Base-by-base conservation (phyloP, 2,113 vertebrate genomes). In the Procavia capensis region DNA sequence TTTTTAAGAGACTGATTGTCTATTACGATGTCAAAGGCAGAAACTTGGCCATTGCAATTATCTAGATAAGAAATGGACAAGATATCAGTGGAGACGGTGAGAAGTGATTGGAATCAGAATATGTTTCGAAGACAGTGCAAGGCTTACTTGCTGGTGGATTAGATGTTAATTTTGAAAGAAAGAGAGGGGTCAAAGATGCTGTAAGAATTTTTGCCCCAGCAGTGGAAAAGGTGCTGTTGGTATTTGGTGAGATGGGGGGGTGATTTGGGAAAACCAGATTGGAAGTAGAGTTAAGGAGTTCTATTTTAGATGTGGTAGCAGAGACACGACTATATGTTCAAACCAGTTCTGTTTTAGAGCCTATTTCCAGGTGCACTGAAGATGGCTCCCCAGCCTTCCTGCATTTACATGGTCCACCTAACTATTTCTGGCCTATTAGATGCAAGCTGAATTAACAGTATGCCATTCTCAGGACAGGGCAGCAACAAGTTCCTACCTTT, bases 371-470 rank as follows among this genome's bases (percentile, higher is more conserved):
- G 43, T 85, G 8, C 31, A 61, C 50, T 9, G 2, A 41, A 29
- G 10, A n/a, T 17, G 41, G 14, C 27, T 76, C 64, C 1, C 17
- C 24, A 24, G 7, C 25, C 39, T 64, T 24, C 31, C 81, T 90
- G 25, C 3, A 10, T 11, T 54, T 76, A 63, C 31, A 57, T 13
- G 27, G 59, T 36, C 68, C 29, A 6, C 7, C 1, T 6, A 41
- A 39, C 19, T 68, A 4, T 22, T 64, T n/a, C 79, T n/a, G 3
- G 10, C 6, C 19, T 31, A n/a, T 68, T 22, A 47, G 66, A 86
- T 66, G 22, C 20, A 45, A 61, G 27, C n/a, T 27, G 6, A 59
- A 29, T 24, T 63, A 63, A 14, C 20, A 0, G 10, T 0, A 0
- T 36, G 1, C 76, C 61, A 74, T 82, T 72, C 82, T 19, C 36